Conservation (phyloP, 2,888 invertebrate species). For the Amphiduros pacificus region DNA sequence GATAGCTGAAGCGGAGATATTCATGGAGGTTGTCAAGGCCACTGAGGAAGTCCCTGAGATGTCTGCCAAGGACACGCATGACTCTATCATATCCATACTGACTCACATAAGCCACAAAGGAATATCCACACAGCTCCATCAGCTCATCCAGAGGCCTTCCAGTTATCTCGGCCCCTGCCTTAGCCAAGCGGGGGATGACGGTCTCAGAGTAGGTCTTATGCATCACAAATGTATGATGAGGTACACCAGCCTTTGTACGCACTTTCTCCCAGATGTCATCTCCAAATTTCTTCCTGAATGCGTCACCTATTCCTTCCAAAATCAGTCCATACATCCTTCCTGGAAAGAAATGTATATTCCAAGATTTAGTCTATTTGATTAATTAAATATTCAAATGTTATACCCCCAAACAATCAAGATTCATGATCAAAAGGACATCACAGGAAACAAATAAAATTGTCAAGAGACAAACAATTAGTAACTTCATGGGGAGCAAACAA, state of each 20-base stretch:
- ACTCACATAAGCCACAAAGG: constrained; percentile 89
- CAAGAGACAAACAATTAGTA: too few species aligned
- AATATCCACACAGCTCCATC: constrained; percentile 92
- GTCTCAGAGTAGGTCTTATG: constrained; percentile 79
- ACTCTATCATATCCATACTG: constrained; percentile 87
- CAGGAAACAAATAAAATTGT: too few species aligned
- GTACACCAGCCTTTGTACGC: constrained; percentile 75
- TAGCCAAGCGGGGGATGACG: constrained; percentile 78
- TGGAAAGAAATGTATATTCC: too few species aligned
- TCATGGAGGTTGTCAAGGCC: constrained; percentile 94
- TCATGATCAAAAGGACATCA: too few species aligned
- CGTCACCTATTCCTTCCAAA: constrained; percentile 90
- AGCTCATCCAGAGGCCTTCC: constrained; percentile 82
- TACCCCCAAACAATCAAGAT: too few species aligned
- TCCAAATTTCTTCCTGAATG: constrained; percentile 89
- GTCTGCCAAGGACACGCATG: constrained; percentile 69
- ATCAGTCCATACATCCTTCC: constrained; percentile 90
- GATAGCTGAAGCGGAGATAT: constrained; percentile 91
- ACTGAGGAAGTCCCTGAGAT: constrained; percentile 94
- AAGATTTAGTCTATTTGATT: too few species aligned
- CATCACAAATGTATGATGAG: constrained; percentile 71
- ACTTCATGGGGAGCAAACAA: too few species aligned
- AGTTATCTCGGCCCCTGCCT: constrained; percentile 39
- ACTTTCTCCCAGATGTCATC: constrained; percentile 94
- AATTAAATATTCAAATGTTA: too few species aligned